Evolutionary conservation across 2,888 invertebrate species (phyloP).

Genomic region (Petrophora chlorosata): DNA sequence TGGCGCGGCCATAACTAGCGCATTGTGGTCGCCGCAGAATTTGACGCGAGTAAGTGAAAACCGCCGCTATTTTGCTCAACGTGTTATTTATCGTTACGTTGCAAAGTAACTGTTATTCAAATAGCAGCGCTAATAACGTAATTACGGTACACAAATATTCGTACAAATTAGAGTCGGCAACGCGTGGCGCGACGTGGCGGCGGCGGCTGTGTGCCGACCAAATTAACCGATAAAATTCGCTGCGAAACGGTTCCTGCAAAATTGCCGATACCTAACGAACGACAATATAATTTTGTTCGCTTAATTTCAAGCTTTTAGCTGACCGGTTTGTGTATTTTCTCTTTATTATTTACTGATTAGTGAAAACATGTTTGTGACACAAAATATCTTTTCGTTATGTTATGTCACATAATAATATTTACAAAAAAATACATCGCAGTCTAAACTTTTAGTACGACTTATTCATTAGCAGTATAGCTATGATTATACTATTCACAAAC

Average conservation of each 20-base stretch:
- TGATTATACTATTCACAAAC: too few species aligned
- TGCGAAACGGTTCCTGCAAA: not conserved
- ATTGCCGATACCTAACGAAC: slow-evolving; percentile 13
- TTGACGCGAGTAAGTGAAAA: slow-evolving; percentile 9
- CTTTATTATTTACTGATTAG: too few species aligned
- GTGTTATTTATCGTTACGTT: slow-evolving; percentile 1
- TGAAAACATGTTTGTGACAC: too few species aligned
- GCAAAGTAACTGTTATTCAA: slow-evolving; percentile 21
- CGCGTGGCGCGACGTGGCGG: too few species aligned
- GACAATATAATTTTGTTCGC: slow-evolving; percentile 6
- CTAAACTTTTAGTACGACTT: too few species aligned
- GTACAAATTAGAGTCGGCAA: slow-evolving; percentile 22
- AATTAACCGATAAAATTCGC: slow-evolving; percentile 21
- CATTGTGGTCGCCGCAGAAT: slow-evolving; percentile 20
- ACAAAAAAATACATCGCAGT: too few species aligned
- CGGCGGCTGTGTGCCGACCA: slow-evolving; percentile 17
- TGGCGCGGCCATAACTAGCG: slow-evolving; percentile 13
- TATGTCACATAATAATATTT: too few species aligned
- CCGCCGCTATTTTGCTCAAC: slow-evolving; percentile 2
- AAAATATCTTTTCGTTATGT: too few species aligned
- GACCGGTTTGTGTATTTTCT: slow-evolving; percentile 6
- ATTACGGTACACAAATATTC: slow-evolving; percentile 28
- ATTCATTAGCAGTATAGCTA: too few species aligned
- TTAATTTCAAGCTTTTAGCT: slow-evolving; percentile 15
- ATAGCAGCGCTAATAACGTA: slow-evolving; percentile 24